These are phyloP conservation scores for Dinomys branickii DNA, from an alignment of 2,113 vertebrate species.

Conservation along the genomic window DNA sequence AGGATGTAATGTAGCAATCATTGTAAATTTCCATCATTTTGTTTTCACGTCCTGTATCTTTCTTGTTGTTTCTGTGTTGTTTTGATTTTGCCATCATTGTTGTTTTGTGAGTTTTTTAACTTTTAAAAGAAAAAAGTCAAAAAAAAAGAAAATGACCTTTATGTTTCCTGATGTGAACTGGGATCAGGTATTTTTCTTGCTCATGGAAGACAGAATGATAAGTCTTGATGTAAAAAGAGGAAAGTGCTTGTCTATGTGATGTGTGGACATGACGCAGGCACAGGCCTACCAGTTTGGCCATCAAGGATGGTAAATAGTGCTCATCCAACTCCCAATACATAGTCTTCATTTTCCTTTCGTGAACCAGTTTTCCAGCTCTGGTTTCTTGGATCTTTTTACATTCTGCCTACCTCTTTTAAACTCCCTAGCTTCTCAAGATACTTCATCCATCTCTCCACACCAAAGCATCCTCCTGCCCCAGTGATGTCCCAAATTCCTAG, in stretches of 20 bases:
- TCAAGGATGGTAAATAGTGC: background rate
- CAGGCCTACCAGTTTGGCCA: background rate
- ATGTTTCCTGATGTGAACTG: background rate
- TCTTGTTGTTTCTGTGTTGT: too few species aligned
- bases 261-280: background rate
- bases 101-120: too few species aligned
- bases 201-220: background rate
- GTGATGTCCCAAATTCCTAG: background rate
- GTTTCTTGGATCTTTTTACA: background rate
- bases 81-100: too few species aligned
- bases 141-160: background rate
- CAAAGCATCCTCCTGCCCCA: background rate
- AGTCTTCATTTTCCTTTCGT: background rate
- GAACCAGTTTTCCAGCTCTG: background rate
- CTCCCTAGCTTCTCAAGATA: background rate
- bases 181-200: background rate
- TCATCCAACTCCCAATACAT: too few species aligned
- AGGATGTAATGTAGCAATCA: too few species aligned
- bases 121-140: too few species aligned
- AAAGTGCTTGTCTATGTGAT: background rate
- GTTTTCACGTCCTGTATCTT: too few species aligned
- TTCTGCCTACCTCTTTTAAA: background rate
- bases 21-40: too few species aligned
- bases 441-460: background rate
- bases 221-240: background rate